These are phyloP conservation scores for Zophobas morio DNA, from an alignment of 1,140 invertebrate genomes.

Conservation along the genomic window DNA sequence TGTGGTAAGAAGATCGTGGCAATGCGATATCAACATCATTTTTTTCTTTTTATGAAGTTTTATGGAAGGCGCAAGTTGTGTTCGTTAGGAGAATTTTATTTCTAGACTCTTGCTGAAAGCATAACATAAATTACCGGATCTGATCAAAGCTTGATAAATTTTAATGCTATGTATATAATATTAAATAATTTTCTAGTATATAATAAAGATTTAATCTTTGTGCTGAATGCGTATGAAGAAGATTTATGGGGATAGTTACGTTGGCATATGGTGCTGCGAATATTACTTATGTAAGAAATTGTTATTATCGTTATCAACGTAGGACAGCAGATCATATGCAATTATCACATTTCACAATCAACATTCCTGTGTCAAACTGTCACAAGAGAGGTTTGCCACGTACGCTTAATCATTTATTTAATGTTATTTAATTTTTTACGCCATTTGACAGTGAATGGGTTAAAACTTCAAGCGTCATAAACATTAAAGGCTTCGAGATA, in stretches of 20 bases:
- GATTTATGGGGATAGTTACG: constrained; percentile 2
- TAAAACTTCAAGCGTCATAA: constrained; percentile 23
- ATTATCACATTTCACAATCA: not conserved
- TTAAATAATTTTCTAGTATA: not conserved
- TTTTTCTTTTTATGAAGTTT: constrained; percentile 4
- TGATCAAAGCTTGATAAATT: constrained; percentile 34
- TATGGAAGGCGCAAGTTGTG: not conserved
- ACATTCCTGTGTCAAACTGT: constrained; percentile 21
- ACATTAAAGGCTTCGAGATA: constrained; percentile 8
- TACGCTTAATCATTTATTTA: constrained; percentile 11
- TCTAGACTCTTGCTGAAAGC: not conserved
- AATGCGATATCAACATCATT: constrained; percentile 10
- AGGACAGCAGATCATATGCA: too few relatives aligned
- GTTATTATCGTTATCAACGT: too few relatives aligned
- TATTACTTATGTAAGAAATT: too few relatives aligned
- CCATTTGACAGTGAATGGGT: constrained; percentile 18
- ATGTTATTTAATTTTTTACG: constrained; percentile 5
- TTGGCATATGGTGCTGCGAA: too few relatives aligned
- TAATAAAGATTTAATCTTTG: constrained; percentile 4
- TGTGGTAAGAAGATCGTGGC: constrained; percentile 2
- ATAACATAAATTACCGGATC: not conserved
- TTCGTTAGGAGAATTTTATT: constrained; percentile 19
- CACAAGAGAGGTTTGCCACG: not conserved
- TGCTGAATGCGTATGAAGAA: constrained; percentile 5
- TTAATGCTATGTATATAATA: not conserved